Percentiles rank a stretch among this genome's conserved stretches.
Evolutionary conservation across 2,888 invertebrate genomes (phyloP).

Genomic region (Mamestra brassicae): DNA sequence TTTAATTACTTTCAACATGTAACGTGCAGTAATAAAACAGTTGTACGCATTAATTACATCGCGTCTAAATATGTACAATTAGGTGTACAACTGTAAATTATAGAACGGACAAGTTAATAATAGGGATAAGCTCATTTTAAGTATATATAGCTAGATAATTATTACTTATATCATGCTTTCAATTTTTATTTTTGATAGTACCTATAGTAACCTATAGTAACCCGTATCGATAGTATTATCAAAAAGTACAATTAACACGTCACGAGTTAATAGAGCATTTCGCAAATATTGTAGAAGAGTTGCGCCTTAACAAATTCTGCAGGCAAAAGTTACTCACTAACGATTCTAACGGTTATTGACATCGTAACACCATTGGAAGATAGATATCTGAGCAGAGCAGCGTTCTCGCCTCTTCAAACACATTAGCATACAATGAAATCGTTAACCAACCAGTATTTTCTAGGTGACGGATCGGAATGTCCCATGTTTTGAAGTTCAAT

Average conservation of each 20-base stretch:
- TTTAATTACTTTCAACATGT: conserved; percentile 53
- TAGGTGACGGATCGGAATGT: conserved; percentile 58
- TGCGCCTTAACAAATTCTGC: conserved; percentile 30
- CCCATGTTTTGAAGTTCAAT: conserved; percentile 44
- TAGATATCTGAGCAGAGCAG: conserved; percentile 45
- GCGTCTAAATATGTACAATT: conserved; percentile 35
- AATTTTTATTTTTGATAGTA: not conserved
- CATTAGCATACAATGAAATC: conserved; percentile 73
- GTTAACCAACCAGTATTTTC: conserved; percentile 56
- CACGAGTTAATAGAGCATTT: not conserved
- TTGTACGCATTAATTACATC: conserved; percentile 35
- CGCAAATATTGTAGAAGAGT: not conserved
- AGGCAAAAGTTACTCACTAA: conserved; percentile 25
- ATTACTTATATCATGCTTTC: not conserved
- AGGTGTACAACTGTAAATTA: conserved; percentile 36
- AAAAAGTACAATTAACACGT: not conserved
- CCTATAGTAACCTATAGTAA: no score
- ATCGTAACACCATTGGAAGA: conserved; percentile 47
- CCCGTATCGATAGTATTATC: no score
- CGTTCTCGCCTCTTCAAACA: conserved; percentile 49
- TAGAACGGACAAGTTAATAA: conserved; percentile 40
- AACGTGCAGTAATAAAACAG: conserved; percentile 33
- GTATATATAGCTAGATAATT: not conserved
- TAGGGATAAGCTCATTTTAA: conserved; percentile 5
- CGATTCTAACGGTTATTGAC: conserved; percentile 55